Percentiles rank a stretch among this genome's conserved stretches.
phyloP scores from a whole-genome alignment of 1,140 invertebrate genomes.

The Plodia interpunctella region DNA sequence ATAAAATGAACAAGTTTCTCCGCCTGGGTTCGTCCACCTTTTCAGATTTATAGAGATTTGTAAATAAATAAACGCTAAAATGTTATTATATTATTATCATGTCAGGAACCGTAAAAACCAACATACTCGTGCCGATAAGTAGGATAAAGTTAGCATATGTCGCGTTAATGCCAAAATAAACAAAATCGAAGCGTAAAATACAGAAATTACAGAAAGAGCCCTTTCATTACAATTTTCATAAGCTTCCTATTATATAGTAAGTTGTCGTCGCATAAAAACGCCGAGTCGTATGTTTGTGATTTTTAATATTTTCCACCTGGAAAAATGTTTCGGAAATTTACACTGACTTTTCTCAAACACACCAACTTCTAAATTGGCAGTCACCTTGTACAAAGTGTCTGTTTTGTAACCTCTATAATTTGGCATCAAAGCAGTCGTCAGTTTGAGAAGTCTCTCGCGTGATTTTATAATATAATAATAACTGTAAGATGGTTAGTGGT shows the following conservation, averaged over 20 bases:
- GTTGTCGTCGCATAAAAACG: too few relatives aligned
- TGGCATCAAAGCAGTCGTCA: constrained; percentile 6
- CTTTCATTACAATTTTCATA: neutral
- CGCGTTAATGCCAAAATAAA: constrained; percentile 53
- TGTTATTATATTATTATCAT: constrained; percentile 50
- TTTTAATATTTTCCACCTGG: too few relatives aligned
- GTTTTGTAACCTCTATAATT: neutral
- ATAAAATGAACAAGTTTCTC: constrained; percentile 37
- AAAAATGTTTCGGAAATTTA: too few relatives aligned
- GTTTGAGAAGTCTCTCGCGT: constrained; percentile 49
- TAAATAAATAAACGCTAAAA: constrained; percentile 32
- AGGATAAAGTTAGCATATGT: constrained; percentile 54
- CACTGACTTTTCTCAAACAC: too few relatives aligned
- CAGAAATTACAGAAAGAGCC: neutral
- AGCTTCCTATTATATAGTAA: neutral
- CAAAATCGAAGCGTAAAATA: constrained; percentile 35
- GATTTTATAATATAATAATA: constrained; percentile 72
- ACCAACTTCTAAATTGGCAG: too few relatives aligned
- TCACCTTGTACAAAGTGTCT: too few relatives aligned
- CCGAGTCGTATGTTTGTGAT: too few relatives aligned
- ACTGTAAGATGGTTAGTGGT: constrained; percentile 53
- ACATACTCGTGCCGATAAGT: constrained; percentile 48
- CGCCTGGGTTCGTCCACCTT: constrained; percentile 30
- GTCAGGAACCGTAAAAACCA: constrained; percentile 50
- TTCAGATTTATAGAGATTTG: constrained; percentile 17